Percentiles rank a stretch among this genome's conserved stretches.
These are phyloP conservation scores for Neolamprologus hecqui DNA, from an alignment of 2,113 vertebrate species.

Conservation along the genomic window DNA sequence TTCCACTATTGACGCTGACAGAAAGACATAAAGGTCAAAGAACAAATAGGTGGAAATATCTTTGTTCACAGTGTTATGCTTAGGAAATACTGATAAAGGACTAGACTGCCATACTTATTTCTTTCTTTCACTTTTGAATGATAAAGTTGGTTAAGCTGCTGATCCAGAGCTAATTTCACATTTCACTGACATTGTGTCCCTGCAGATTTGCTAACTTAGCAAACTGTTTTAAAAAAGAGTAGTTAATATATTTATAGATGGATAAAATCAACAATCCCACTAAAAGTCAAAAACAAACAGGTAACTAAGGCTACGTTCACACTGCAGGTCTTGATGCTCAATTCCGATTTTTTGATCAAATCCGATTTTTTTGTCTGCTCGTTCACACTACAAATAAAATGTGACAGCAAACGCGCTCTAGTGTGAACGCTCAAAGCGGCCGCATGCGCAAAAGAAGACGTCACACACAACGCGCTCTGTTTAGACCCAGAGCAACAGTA, in stretches of 20 bases:
- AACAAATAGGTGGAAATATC: neutral
- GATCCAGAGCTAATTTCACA: neutral
- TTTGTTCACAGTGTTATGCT: neutral
- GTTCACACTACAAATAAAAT: no score
- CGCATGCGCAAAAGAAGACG: no score
- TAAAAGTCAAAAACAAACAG: neutral
- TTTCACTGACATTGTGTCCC: neutral
- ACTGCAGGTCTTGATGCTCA: rapidly evolving
- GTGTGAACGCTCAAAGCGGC: no score
- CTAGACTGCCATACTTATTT: rapidly evolving
- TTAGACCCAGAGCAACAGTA: no score
- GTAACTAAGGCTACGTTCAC: neutral
- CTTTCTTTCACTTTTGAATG: neutral
- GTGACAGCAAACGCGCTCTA: rapidly evolving
- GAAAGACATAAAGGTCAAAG: neutral
- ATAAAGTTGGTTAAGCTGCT: neutral
- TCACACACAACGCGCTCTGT: no score
- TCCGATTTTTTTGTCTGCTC: no score
- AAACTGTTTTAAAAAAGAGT: neutral
- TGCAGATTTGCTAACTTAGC: neutral
- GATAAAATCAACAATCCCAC: neutral
- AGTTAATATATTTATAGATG: neutral
- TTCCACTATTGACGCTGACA: constrained; percentile 91
- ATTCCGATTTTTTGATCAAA: rapidly evolving
- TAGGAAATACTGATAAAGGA: neutral